Conservation (phyloP, 2,888 invertebrate species). For the Sussaba pulchella region DNA sequence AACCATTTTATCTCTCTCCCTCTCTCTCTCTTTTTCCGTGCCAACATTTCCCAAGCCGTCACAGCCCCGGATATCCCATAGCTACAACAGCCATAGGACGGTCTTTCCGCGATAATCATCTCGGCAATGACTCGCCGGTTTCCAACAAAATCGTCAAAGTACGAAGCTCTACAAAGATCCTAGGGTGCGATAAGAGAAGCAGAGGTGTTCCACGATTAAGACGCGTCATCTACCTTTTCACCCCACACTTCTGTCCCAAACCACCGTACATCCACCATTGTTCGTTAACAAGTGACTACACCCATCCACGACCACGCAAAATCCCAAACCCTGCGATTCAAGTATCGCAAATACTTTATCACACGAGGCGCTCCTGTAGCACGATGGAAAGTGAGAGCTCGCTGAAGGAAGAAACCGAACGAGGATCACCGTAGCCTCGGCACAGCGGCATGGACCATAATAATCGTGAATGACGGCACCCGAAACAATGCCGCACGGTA, state of each 20-base stretch:
- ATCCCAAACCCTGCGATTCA: slow-evolving; percentile 14
- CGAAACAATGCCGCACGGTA: slow-evolving; percentile 80
- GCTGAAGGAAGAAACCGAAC: background rate
- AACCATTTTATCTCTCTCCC: too few relatives aligned
- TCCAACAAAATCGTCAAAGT: background rate
- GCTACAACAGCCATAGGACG: background rate
- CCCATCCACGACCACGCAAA: background rate
- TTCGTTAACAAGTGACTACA: slow-evolving; percentile 46
- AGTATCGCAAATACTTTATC: slow-evolving; percentile 34
- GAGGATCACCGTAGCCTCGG: background rate
- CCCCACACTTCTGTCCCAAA: background rate
- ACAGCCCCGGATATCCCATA: background rate
- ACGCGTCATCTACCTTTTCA: slow-evolving; percentile 51
- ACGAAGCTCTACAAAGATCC: background rate
- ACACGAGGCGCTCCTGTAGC: background rate
- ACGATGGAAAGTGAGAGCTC: background rate
- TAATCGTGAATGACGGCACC: slow-evolving; percentile 79
- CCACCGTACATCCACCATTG: slow-evolving; percentile 25
- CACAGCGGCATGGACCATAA: slow-evolving; percentile 66
- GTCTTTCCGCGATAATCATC: slow-evolving; percentile 9
- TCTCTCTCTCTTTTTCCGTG: background rate
- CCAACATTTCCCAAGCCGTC: background rate
- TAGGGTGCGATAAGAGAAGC: slow-evolving; percentile 1
- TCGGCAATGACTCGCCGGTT: slow-evolving; percentile 16
- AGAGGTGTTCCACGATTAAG: slow-evolving; percentile 60